These are phyloP conservation scores for Catamblyrhynchus diadema DNA, from an alignment of 2,797 vertebrate species.

Conservation along the genomic window DNA sequence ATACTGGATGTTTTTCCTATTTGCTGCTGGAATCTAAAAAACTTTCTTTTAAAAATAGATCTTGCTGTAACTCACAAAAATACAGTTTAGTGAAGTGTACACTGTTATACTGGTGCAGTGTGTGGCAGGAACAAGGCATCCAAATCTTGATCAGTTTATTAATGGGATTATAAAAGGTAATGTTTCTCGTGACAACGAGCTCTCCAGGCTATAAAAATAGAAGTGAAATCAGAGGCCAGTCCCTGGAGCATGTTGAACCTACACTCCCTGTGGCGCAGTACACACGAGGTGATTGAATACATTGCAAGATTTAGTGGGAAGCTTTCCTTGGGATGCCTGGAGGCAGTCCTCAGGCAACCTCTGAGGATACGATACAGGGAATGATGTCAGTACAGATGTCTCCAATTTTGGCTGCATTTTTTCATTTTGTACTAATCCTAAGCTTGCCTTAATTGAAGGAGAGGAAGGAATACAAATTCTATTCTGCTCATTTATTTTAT, in stretches of 20 bases:
- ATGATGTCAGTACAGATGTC: conserved; percentile 11
- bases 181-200: fast-evolving
- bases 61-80: not conserved
- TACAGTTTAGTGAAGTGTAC: not conserved
- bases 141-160: not conserved
- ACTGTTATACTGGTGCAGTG: fast-evolving
- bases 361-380: not conserved
- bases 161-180: not conserved
- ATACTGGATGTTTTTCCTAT: not conserved
- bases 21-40: not conserved
- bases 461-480: not conserved
- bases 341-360: not conserved
- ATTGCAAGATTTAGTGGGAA: not conserved
- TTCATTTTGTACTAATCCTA: not conserved
- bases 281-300: not conserved
- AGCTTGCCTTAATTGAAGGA: not conserved
- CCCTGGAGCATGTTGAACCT: not conserved
- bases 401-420: not conserved
- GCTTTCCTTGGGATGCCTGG: not conserved
- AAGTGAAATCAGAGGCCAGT: not conserved
- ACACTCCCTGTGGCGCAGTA: fast-evolving
- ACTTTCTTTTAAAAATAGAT: not conserved
- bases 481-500: not conserved
- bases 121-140: not conserved
- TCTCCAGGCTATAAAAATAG: not conserved